Conservation (phyloP, 2,797 vertebrate genomes). For the Brotogeris chrysoptera region DNA sequence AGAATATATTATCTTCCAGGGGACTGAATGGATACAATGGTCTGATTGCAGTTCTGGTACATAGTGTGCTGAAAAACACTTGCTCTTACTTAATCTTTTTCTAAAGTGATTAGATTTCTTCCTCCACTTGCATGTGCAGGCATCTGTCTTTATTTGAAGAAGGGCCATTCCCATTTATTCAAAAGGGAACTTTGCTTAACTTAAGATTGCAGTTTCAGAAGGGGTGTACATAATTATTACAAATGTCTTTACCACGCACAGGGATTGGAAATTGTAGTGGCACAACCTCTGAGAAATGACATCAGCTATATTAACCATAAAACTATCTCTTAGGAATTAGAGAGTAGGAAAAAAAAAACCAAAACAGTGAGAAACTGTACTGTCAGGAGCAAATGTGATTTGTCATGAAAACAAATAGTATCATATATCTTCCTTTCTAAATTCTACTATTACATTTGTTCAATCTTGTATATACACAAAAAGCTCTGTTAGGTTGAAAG, state of each 20-base stretch:
- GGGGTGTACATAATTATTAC: not conserved
- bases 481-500: not conserved
- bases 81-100: not conserved
- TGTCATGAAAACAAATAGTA: not conserved
- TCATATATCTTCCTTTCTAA: not conserved
- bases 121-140: not conserved
- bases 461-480: not conserved
- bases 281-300: slow-evolving; percentile 6
- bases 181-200: not conserved
- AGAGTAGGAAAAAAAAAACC: not conserved
- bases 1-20: not conserved
- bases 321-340: not conserved
- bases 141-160: not conserved
- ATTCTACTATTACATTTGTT: not conserved
- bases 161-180: not conserved
- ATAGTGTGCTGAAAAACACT: not conserved
- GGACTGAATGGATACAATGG: not conserved
- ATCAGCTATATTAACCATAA: not conserved
- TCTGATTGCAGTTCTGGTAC: not conserved
- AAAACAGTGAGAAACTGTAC: not conserved
- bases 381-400: not conserved
- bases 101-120: not conserved
- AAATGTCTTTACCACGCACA: not conserved
- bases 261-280: slow-evolving; percentile 6
- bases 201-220: not conserved